Base-by-base conservation (phyloP, 2,888 invertebrate species). In the Drosophila prostipennis region DNA sequence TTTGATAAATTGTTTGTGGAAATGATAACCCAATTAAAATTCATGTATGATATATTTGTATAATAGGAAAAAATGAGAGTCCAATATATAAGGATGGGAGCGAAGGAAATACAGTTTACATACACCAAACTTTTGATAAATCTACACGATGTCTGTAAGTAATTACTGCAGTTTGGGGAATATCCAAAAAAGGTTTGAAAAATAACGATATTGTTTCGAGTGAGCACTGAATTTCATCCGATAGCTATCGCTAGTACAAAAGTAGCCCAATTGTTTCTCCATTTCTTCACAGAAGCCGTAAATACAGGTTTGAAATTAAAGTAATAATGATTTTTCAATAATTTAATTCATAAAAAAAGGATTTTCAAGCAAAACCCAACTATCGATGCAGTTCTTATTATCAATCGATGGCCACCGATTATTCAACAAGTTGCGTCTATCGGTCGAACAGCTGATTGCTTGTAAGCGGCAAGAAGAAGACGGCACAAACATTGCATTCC, bases 401-500 rank as follows among this genome's bases (percentile, higher is more conserved):
- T 16, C 40, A 14, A 36, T 37, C 56, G 55, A 26, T 13, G 13
- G n/a, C 34, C 14, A 16, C 72, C 46, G 72, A 72, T 72, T 65
- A 57, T 73, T 71, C 74, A 72, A 72, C 72, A 72, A 72, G 72
- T 72, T 53, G 68, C 34, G 68, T 11, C 48, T 58, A 65, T 67
- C 55, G 74, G 32, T 1, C 5, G 8, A 58, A 37, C 72, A 72
- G 51, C 49, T 72, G 72, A 34, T 51, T 11, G 29, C 42, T 51
- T 49, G 68, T 67, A 42, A 74, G 29, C 23, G 54, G 58, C 13
- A 73, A 71, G 70, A 57, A 87, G 67, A 58, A 59, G 81, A 68
- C 58, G 45, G 43, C 2, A 19, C 61, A 87, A 87, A 85, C 87
- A 85, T 72, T 60, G 52, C 61, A 48, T 29, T 37, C 53, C 60